Conservation (phyloP, 2,888 invertebrate genomes). For the Agrypnus murinus region DNA sequence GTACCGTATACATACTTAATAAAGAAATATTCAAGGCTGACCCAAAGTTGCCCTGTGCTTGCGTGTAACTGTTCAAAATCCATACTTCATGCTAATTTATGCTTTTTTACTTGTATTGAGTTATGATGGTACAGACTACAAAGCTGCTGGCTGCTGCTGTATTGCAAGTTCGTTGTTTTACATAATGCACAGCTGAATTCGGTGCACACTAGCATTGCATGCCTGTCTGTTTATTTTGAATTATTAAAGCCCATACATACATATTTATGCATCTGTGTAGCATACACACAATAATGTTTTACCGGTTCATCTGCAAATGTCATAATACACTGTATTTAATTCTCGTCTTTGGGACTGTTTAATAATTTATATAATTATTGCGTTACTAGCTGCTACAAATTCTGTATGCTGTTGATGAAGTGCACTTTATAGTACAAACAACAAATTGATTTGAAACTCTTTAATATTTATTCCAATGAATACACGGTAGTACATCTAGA, state of each 20-base stretch:
- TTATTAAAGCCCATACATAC: slow-evolving; percentile 33
- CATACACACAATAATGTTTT: slow-evolving; percentile 16
- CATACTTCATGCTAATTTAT: slow-evolving; percentile 43
- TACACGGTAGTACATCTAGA: too few species aligned
- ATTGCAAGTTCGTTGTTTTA: slow-evolving; percentile 22
- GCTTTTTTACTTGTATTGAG: slow-evolving; percentile 32
- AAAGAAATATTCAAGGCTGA: slow-evolving; percentile 50
- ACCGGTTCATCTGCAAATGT: not conserved
- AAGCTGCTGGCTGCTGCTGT: slow-evolving; percentile 14
- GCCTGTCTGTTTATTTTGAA: slow-evolving; percentile 41
- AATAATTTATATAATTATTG: too few species aligned
- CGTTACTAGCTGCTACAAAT: too few species aligned
- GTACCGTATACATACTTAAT: slow-evolving; percentile 44
- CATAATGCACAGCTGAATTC: slow-evolving; percentile 34
- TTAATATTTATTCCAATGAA: too few species aligned
- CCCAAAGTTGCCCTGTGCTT: slow-evolving; percentile 38
- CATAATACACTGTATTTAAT: slow-evolving; percentile 6
- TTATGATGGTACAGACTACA: slow-evolving; percentile 18
- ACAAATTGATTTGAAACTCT: too few species aligned
- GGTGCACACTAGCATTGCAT: slow-evolving; percentile 27
- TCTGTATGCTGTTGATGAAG: too few species aligned
- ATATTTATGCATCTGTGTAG: slow-evolving; percentile 27
- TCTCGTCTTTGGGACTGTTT: not conserved
- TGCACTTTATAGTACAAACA: too few species aligned
- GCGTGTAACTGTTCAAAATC: slow-evolving; percentile 37